These are phyloP conservation scores for Clanis bilineata DNA, from an alignment of 2,888 invertebrate species.

Conservation along the genomic window DNA sequence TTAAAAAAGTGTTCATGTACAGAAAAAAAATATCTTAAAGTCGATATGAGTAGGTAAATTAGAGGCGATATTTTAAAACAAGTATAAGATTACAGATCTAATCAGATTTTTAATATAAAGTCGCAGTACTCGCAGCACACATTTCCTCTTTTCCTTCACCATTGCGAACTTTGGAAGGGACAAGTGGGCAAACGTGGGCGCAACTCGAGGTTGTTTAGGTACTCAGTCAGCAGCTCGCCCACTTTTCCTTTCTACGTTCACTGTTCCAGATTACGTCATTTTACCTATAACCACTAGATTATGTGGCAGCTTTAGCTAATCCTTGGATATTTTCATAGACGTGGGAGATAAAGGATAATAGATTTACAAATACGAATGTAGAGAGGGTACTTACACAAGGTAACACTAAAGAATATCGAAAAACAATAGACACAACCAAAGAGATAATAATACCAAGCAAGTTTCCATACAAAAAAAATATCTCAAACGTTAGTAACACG, in stretches of 20 bases:
- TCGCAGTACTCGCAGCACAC: no score
- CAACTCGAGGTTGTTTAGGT: conserved; percentile 62
- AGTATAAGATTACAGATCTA: no score
- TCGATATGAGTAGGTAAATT: no score
- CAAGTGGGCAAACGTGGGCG: conserved; percentile 61
- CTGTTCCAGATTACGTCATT: conserved; percentile 78
- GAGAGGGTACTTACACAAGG: neutral
- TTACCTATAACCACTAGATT: conserved; percentile 34
- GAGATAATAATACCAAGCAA: no score
- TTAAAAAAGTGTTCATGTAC: neutral
- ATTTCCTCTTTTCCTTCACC: neutral
- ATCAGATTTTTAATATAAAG: no score
- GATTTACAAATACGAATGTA: neutral
- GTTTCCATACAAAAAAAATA: no score
- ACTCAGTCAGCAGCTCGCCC: conserved; percentile 64
- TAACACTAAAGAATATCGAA: no score
- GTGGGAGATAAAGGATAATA: conserved; percentile 18
- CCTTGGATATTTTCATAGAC: conserved; percentile 23
- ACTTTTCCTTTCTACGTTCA: conserved; percentile 80
- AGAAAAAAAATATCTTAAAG: neutral
- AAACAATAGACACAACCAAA: no score
- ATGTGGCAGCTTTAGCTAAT: conserved; percentile 30
- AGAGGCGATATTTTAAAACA: no score
- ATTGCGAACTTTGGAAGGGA: conserved; percentile 24
- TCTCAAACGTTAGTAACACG: no score